Conservation (phyloP, 2,888 invertebrate species). For the Cheilosia grossa region DNA sequence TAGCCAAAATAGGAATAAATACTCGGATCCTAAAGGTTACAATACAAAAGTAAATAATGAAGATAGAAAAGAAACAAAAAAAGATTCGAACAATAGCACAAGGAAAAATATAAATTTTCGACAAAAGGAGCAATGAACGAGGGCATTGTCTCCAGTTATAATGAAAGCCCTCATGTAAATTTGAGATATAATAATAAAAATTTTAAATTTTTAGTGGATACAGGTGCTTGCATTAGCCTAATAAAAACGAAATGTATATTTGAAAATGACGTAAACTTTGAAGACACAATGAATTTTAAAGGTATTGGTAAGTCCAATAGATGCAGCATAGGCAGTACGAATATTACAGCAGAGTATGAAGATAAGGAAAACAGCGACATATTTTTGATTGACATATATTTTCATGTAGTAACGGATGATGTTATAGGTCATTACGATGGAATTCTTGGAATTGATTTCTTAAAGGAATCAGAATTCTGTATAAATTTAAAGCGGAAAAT, state of each 20-base stretch:
- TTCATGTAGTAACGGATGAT: conserved; percentile 37
- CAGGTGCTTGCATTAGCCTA: conserved; percentile 27
- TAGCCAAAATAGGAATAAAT: neutral
- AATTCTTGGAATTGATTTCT: conserved; percentile 32
- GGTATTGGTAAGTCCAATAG: conserved; percentile 34
- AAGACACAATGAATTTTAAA: conserved; percentile 19
- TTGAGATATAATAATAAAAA: conserved; percentile 14
- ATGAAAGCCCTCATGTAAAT: conserved; percentile 22
- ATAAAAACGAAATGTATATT: conserved; percentile 9
- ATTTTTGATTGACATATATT: conserved; percentile 20
- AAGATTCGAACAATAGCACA: neutral
- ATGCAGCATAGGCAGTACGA: conserved; percentile 16
- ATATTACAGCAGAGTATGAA: conserved; percentile 28
- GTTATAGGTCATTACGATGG: conserved; percentile 9
- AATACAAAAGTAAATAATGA: neutral
- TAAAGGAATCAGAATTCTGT: conserved; percentile 30
- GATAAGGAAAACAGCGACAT: conserved; percentile 17
- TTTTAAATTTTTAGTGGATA: conserved; percentile 21
- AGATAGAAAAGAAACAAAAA: conserved; percentile 13
- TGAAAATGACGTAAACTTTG: conserved; percentile 28
- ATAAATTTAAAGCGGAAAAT: conserved; percentile 28
- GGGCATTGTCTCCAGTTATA: conserved; percentile 13
- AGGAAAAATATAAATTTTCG: conserved; percentile 30
- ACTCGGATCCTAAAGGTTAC: neutral
- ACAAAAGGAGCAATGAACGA: conserved; percentile 28